These are phyloP conservation scores for Sebastes schlegelii DNA, from an alignment of 2,113 vertebrate genomes.

Conservation along the genomic window DNA sequence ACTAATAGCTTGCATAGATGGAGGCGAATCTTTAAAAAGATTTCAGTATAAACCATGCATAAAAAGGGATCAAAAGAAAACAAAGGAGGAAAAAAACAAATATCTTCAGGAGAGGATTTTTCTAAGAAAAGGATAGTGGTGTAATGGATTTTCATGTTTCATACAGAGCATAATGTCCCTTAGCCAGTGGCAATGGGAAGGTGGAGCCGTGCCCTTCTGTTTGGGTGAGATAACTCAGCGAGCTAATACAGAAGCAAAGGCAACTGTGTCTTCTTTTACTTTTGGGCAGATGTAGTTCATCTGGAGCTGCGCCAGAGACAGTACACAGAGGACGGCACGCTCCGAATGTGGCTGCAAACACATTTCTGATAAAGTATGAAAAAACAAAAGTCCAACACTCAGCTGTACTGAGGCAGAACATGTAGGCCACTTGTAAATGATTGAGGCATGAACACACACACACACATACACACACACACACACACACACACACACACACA, in stretches of 20 bases:
- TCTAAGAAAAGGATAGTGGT: constrained; percentile 1
- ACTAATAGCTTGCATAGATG: background rate
- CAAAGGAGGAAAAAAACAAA: constrained; percentile 12
- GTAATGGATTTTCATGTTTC: constrained; percentile 46
- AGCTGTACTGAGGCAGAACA: constrained; percentile 32
- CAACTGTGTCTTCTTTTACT: constrained; percentile 41
- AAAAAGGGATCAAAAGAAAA: constrained; percentile 13
- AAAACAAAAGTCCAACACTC: constrained; percentile 45
- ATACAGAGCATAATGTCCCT: constrained; percentile 23
- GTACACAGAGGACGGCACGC: constrained; percentile 38
- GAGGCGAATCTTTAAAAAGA: constrained; percentile 7
- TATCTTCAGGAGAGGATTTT: constrained; percentile 1
- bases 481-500: background rate
- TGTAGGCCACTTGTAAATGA: constrained; percentile 21
- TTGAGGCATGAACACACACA: constrained; percentile 13
- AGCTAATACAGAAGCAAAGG: constrained; percentile 51
- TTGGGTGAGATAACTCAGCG: constrained; percentile 58
- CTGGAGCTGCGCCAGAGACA: constrained; percentile 46
- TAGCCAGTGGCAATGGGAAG: constrained; percentile 32
- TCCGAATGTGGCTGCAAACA: constrained; percentile 44
- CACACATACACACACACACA: too few relatives aligned
- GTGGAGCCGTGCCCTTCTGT: constrained; percentile 60
- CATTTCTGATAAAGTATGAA: constrained; percentile 53
- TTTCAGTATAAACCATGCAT: background rate
- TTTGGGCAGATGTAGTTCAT: constrained; percentile 48